Evolutionary conservation across 2,113 vertebrate species (phyloP), one percentile per base, ranked within the genome.

Genomic region (Herpetotheres cachinnans): DNA sequence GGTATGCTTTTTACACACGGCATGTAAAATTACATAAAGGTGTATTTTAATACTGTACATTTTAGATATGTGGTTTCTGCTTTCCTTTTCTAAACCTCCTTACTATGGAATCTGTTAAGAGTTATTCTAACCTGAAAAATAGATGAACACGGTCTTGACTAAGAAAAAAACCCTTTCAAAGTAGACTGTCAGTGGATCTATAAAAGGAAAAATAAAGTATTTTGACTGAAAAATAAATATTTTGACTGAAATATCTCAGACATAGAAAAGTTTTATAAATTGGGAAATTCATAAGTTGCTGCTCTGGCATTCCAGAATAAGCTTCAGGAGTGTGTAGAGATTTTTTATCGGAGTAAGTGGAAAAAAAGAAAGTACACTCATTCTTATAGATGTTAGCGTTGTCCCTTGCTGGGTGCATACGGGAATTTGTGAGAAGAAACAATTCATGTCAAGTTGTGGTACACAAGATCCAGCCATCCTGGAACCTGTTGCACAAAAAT

Each of bases 101-200:
- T 92, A 62, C 56, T 82, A 26, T 62, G 62, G 61, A 67, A 83
- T 94, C 17, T 86, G 11, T 7, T 81, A 86, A 92, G 36, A 67
- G 25, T 44, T 79, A 42, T 4, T 91, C 63, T 69, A 73, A 87
- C 36, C 15, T 61, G 59, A 69, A 90, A 81, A 66, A 69, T 47
- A 65, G 1, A 26, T 18, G 34, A 38, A 66, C 13, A 18, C 0
- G 0, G 22, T 73, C 15, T 47, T 86, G 29, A 72, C 58, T 19
- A 80, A 77, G 24, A 20, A 56, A 81, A 77, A 58, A 74, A 38
- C 13, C 13, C 36, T 84, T 87, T 50, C 7, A 2, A 54, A 82
- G 10, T 15, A 58, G 30, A 52, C 19, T 42, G 15, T 42, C n/a
- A 71, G 13, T 3, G 2, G 9, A 50, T 76, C 30, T 72, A 6